Evolutionary conservation across 2,113 vertebrate species (phyloP).

Genomic region (Psittacara wagleri): DNA sequence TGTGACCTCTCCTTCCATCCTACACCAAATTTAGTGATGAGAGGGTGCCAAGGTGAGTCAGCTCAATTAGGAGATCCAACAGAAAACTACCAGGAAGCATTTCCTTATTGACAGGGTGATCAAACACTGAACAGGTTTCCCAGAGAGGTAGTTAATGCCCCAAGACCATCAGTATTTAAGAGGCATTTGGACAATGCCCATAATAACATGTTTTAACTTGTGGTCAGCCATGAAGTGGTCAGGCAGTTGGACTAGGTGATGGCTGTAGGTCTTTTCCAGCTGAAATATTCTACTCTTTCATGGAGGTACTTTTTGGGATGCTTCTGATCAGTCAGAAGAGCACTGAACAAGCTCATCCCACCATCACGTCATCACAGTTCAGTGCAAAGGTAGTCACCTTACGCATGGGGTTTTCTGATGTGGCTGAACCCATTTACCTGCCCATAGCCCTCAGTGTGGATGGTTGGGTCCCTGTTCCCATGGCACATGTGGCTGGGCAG

Average conservation of each 20-base stretch:
- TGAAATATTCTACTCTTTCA: background rate
- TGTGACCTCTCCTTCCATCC: background rate
- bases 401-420: rapidly evolving
- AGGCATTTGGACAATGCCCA: background rate
- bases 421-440: background rate
- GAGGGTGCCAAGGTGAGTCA: background rate
- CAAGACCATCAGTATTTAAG: background rate
- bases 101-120: background rate
- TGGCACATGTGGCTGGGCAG: background rate
- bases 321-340: background rate
- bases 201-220: background rate
- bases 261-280: background rate
- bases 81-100: background rate
- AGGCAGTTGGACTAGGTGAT: background rate
- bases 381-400: background rate
- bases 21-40: background rate
- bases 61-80: background rate
- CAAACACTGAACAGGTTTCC: background rate
- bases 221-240: background rate
- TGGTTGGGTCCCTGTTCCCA: background rate
- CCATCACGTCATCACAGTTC: background rate
- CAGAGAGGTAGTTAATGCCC: background rate
- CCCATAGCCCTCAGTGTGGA: background rate
- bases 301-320: background rate
- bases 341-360: background rate